Percentiles rank a stretch among this genome's conserved stretches.
phyloP scores from a whole-genome alignment of 1,140 invertebrate genomes.

The Vollenhovia emeryi region DNA sequence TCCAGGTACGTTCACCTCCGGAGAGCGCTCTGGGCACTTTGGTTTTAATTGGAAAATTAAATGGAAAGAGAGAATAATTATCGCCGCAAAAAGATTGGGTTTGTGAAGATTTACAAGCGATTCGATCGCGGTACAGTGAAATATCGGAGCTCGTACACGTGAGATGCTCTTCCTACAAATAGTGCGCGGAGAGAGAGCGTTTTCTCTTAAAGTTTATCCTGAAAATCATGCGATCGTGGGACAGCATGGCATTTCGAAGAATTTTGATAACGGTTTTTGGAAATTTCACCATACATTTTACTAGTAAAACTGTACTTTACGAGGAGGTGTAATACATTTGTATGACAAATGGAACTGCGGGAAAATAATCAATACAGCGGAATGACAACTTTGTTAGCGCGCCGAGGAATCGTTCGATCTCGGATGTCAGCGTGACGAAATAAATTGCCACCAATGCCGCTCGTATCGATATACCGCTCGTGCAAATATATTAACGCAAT shows the following conservation, averaged over 20 bases:
- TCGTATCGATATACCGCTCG: background rate
- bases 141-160: background rate
- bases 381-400: constrained; percentile 44
- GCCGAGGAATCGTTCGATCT: constrained; percentile 40
- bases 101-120: background rate
- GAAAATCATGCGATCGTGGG: too few species aligned
- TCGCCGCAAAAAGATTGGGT: background rate
- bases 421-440: constrained; percentile 20
- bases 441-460: constrained; percentile 23
- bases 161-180: too few species aligned
- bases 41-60: constrained; percentile 41
- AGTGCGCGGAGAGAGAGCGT: too few species aligned
- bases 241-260: too few species aligned
- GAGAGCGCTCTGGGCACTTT: background rate
- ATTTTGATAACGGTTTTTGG: too few species aligned
- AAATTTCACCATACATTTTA: too few species aligned
- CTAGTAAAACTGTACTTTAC: too few species aligned
- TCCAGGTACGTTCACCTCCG: constrained; percentile 44
- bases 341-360: constrained; percentile 13
- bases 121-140: background rate
- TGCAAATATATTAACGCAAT: constrained; percentile 32
- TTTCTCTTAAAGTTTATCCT: too few species aligned
- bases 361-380: constrained; percentile 10
- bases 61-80: constrained; percentile 7
- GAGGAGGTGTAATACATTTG: background rate